Evolutionary conservation across 2,113 vertebrate species (phyloP), one percentile per base, ranked within the genome.

Genomic region (Cebidichthys violaceus): DNA sequence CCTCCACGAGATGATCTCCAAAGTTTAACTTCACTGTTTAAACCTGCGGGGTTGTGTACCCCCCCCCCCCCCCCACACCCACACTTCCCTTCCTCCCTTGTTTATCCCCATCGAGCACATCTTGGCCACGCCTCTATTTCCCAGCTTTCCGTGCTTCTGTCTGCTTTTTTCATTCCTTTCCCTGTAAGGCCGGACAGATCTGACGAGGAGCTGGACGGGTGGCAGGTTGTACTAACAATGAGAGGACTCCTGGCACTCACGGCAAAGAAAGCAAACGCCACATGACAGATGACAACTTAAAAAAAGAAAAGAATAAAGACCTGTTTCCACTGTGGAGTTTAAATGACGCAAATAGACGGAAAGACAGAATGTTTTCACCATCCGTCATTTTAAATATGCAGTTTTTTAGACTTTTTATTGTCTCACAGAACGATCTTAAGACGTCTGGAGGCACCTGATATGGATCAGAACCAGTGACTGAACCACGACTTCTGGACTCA

Each of bases 121-220:
- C 50, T 37, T 41, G 77, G 45, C 61, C 9, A 82, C 69, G 43
- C 64, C 60, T 70, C 55, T 29, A n/a, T 8, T 54, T 45, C 75
- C 20, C 45, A 22, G 43, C 33, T 31, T 54, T 55, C 64, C 41
- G 57, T 14, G 57, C 73, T 70, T 37, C 67, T 18, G 50, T 77
- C 74, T 70, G 75, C 1, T 11, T 35, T 70, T 81, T 81, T 68
- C 79, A 83, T 88, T 86, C 86, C 79, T 88, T 35, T 45, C 82
- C 74, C 82, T 61, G 57, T 43, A 75, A 86, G 85, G 80, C 66
- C 4, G 77, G 15, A 55, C 47, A 17, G 81, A 71, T 77, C 85
- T 45, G 82, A 85, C 9, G 10, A 35, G 18, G 10, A 45, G 54
- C 77, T 45, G n/a, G 15, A 70, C 35, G 80, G 78, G 87, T 64